These are phyloP conservation scores for Cyrtodaria siliqua DNA, from an alignment of 2,888 invertebrate species.

Conservation along the genomic window DNA sequence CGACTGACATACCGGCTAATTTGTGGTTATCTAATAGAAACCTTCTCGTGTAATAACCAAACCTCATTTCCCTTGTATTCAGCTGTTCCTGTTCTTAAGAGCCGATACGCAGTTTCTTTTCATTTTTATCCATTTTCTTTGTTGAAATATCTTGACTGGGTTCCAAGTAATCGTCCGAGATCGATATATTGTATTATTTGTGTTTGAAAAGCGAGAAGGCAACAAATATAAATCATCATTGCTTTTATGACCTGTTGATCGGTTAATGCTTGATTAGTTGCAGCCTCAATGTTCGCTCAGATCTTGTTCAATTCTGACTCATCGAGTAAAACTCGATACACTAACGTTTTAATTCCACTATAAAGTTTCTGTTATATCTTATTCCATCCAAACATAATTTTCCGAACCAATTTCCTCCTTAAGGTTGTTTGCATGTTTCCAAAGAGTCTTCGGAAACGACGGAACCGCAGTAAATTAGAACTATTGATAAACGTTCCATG, in stretches of 20 bases:
- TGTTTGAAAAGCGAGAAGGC: background rate
- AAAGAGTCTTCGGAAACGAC: slow-evolving; percentile 1
- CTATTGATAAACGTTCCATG: background rate
- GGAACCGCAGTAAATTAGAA: background rate
- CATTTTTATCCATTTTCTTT: no score
- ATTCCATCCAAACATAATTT: slow-evolving; percentile 2
- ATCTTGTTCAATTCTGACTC: background rate
- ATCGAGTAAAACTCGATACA: slow-evolving; percentile 4
- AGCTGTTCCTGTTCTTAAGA: no score
- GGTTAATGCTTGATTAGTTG: slow-evolving; percentile 20
- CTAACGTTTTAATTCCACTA: background rate
- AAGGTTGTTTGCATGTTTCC: background rate
- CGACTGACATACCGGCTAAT: no score
- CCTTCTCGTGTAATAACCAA: no score
- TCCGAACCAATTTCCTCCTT: background rate
- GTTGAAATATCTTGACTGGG: no score
- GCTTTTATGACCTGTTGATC: slow-evolving; percentile 36
- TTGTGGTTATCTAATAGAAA: no score
- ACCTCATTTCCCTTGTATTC: no score
- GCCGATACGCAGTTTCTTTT: no score
- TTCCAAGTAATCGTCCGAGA: background rate
- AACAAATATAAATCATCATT: slow-evolving; percentile 24
- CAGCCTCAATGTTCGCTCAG: background rate
- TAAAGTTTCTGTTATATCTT: background rate
- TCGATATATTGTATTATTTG: slow-evolving; percentile 2